phyloP scores from a whole-genome alignment of 2,797 vertebrate species.

The Paguma larvata region DNA sequence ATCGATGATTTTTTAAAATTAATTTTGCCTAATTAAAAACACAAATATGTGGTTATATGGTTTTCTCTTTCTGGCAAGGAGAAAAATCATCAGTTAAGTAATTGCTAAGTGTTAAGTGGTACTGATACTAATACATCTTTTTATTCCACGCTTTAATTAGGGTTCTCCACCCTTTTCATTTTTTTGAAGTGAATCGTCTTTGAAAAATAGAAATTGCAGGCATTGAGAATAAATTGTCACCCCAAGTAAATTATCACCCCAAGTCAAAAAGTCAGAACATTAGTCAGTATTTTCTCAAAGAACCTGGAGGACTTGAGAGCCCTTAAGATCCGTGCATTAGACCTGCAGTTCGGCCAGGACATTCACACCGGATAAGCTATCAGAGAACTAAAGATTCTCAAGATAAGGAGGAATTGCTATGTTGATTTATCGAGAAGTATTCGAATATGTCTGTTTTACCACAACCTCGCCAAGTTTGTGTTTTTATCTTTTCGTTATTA shows the following conservation, averaged over 20 bases:
- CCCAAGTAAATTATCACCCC: neutral
- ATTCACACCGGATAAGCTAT: neutral
- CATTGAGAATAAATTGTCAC: neutral
- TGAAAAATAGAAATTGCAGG: constrained; percentile 14
- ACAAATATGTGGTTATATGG: neutral
- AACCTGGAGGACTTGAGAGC: neutral
- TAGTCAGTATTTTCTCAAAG: neutral
- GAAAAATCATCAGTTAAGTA: constrained; percentile 32
- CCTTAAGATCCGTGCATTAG: neutral
- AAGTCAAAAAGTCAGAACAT: neutral
- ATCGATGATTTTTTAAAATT: constrained; percentile 53
- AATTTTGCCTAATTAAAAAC: constrained; percentile 30
- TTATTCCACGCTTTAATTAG: neutral
- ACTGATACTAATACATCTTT: neutral
- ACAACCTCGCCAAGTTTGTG: neutral
- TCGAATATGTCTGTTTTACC: neutral
- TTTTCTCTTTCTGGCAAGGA: constrained; percentile 18
- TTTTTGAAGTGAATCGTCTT: constrained; percentile 23
- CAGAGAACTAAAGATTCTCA: neutral
- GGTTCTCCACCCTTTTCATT: neutral
- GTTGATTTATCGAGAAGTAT: neutral
- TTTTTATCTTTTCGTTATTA: constrained; percentile 51
- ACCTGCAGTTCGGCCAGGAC: neutral
- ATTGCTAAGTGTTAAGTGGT: neutral
- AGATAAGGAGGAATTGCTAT: neutral